Percentiles rank a stretch among this genome's conserved stretches.
These are phyloP conservation scores for Heterodera filipjevi DNA, from an alignment of 2,888 invertebrate genomes.

Conservation along the genomic window DNA sequence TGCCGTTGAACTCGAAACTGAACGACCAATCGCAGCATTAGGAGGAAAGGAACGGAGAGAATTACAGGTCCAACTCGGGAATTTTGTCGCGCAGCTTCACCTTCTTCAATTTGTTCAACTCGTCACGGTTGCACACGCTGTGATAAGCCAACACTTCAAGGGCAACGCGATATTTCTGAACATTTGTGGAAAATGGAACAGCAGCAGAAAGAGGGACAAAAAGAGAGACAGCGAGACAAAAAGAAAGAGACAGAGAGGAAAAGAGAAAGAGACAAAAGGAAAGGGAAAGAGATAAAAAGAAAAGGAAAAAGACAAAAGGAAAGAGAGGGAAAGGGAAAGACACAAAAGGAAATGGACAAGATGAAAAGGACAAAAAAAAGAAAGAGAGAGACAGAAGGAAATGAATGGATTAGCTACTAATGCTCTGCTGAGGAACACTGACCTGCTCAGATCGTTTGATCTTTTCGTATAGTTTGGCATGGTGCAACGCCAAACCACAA, in stretches of 20 bases:
- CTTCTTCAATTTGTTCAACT: slow-evolving; percentile 69
- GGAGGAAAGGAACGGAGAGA: background rate
- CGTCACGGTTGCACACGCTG: slow-evolving; percentile 77
- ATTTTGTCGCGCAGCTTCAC: slow-evolving; percentile 50
- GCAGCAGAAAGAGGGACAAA: too few relatives aligned
- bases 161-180: slow-evolving; percentile 77
- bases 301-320: background rate
- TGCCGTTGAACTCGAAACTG: slow-evolving; percentile 77
- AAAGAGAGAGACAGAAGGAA: background rate
- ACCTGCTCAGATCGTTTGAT: slow-evolving; percentile 77
- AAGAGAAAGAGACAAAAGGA: too few relatives aligned
- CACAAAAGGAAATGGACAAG: background rate
- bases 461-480: slow-evolving; percentile 82
- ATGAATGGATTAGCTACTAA: too few relatives aligned
- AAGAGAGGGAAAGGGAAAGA: background rate
- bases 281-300: background rate
- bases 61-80: slow-evolving; percentile 56
- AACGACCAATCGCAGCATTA: background rate
- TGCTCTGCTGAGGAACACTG: too few relatives aligned
- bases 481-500: slow-evolving; percentile 82
- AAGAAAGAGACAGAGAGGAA: too few relatives aligned
- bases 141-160: slow-evolving; percentile 83
- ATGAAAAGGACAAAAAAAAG: background rate
- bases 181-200: background rate
- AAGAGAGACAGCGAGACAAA: background rate